Base-by-base conservation (phyloP, 1,140 invertebrate species). In the Zaprionus ornatus region DNA sequence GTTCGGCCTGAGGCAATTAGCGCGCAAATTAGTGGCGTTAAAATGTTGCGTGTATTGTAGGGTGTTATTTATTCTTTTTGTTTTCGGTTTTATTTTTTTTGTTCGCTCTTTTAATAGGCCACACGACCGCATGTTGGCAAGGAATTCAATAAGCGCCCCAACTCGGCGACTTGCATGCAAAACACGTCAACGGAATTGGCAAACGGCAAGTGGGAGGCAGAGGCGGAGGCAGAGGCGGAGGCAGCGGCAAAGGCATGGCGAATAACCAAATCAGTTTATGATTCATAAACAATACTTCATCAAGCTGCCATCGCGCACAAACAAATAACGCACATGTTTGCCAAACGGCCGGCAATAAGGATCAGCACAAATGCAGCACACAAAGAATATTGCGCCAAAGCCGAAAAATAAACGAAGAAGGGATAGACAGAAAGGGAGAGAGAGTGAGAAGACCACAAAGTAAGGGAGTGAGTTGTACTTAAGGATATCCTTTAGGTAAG, bases 251-350 rank as follows among this genome's bases (percentile, higher is more conserved):
- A 67, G 84, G 80, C 82, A 80, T 87, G 88, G 67, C 65, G 72
- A 68, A 45, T 69, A 83, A 75, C 74, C 80, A 87, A 87, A 87
- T 87, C 80, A 80, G 84, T 87, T 87, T 87, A 83, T 83, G 83
- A 83, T 87, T 79, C 80, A 80, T 82, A 83, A 83, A 87, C 84
- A 87, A 87, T 88, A 87, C 84, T 87, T 87, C 83, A 87, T 87
- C 84, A 88, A 79, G 77, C 79, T 72, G 63, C 55, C 75, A 85
- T 50, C 74, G 55, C 37, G 40, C 19, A 59, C 64, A 74, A 45
- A 67, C 64, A 68, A 60, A 27, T 25, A 70, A 50, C 42, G 59
- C 80, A 78, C 64, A 77, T 76, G 77, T 79, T 84, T 74, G 72
- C 55, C 56, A 69, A 83, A 77, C 64, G 74, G 69, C 62, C 72